phyloP scores from a whole-genome alignment of 2,113 vertebrate species.

The Acanthisitta chloris region DNA sequence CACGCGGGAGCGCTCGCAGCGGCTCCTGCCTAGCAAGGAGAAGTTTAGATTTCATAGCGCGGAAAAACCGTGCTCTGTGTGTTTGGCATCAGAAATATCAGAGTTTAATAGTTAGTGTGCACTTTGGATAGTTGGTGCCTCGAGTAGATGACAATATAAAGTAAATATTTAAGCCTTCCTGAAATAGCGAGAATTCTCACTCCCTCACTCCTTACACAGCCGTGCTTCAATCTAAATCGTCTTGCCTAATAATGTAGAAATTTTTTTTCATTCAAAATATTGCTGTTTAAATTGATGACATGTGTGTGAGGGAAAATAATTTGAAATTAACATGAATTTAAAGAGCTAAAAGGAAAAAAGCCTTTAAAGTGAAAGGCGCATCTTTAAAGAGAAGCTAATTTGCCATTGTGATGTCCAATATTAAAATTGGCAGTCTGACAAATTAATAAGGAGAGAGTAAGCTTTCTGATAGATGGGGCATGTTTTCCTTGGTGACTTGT shows the following conservation, averaged over 20 bases:
- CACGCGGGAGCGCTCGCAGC: background rate
- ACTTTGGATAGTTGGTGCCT: background rate
- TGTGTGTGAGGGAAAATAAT: background rate
- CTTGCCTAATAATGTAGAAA: too few species aligned
- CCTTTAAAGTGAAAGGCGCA: background rate
- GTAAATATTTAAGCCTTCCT: background rate
- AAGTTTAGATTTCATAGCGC: background rate
- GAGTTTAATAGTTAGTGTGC: background rate
- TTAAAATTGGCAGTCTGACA: background rate
- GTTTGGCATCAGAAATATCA: rapidly evolving
- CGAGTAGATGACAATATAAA: background rate
- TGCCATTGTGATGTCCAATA: background rate
- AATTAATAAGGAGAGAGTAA: background rate
- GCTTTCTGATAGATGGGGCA: background rate
- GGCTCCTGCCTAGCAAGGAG: background rate
- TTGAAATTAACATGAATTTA: background rate
- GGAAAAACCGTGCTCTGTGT: rapidly evolving
- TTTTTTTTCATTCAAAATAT: background rate
- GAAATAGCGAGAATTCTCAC: background rate
- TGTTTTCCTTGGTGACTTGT: background rate
- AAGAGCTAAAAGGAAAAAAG: background rate
- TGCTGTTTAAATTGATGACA: background rate
- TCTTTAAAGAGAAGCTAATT: background rate
- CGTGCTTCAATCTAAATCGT: background rate
- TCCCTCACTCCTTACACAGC: background rate